Evolutionary conservation across 1,140 invertebrate species (phyloP).

Genomic region (Heliconius hermathena): DNA sequence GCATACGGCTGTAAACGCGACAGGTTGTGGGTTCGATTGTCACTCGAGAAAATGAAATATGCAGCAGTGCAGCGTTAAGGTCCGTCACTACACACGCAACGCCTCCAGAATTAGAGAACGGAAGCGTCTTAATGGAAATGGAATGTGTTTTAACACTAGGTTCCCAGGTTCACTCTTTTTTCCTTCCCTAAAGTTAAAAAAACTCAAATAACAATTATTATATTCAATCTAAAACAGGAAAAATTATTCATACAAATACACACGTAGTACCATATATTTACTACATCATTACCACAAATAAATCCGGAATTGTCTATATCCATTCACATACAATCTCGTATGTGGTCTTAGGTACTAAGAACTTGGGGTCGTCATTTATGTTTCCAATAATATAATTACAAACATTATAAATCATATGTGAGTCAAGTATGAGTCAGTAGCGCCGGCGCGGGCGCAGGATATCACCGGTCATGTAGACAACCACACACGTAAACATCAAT

Average conservation of each 20-base stretch:
- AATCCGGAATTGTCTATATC: conserved; percentile 4
- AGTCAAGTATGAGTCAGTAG: conserved; percentile 63
- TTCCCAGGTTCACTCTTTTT: too few species aligned
- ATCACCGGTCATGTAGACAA: conserved; percentile 67
- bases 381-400: conserved; percentile 69
- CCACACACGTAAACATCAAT: conserved; percentile 75
- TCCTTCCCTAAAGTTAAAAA: too few species aligned
- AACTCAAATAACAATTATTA: background rate
- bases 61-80: too few species aligned
- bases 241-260: background rate
- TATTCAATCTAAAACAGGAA: background rate
- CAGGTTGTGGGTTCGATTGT: too few species aligned
- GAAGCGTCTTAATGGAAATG: too few species aligned
- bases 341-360: conserved; percentile 49
- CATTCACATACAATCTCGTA: conserved; percentile 22
- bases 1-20: too few species aligned
- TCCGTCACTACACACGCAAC: too few species aligned
- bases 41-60: too few species aligned
- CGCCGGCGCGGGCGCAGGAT: conserved; percentile 61
- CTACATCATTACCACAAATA: conserved; percentile 17
- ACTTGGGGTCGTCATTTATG: conserved; percentile 54
- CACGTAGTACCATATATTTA: background rate
- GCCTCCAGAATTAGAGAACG: too few species aligned
- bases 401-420: conserved; percentile 45
- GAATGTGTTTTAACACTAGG: too few species aligned